Evolutionary conservation across 2,113 vertebrate species (phyloP).

Genomic region (Chloropsis hardwickii): DNA sequence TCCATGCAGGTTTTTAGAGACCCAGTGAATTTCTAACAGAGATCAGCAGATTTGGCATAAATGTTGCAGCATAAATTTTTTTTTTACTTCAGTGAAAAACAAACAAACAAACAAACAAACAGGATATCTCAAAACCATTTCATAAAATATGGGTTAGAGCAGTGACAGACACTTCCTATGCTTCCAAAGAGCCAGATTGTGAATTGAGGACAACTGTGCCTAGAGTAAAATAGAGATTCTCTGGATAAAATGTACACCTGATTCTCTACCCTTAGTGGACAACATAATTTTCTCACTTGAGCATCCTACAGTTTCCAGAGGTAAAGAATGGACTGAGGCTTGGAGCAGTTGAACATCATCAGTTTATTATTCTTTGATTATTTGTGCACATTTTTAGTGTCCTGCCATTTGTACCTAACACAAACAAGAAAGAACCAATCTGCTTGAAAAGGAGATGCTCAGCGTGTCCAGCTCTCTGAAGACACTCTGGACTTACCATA

Average conservation of each 20-base stretch:
- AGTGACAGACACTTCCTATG: neutral
- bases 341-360: neutral
- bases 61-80: neutral
- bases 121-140: neutral
- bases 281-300: neutral
- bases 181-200: neutral
- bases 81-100: neutral
- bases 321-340: neutral
- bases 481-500: no score
- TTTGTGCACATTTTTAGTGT: neutral
- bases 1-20: neutral
- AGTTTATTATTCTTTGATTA: neutral
- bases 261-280: neutral
- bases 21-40: neutral
- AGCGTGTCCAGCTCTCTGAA: neutral
- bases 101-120: neutral
- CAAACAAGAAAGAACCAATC: neutral
- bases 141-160: neutral
- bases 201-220: neutral
- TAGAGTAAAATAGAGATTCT: neutral
- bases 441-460: neutral
- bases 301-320: neutral
- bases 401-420: neutral
- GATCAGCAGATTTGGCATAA: neutral
- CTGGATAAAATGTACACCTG: neutral